Base-by-base conservation (phyloP, 2,888 invertebrate species). In the Steinernema scapterisci region DNA sequence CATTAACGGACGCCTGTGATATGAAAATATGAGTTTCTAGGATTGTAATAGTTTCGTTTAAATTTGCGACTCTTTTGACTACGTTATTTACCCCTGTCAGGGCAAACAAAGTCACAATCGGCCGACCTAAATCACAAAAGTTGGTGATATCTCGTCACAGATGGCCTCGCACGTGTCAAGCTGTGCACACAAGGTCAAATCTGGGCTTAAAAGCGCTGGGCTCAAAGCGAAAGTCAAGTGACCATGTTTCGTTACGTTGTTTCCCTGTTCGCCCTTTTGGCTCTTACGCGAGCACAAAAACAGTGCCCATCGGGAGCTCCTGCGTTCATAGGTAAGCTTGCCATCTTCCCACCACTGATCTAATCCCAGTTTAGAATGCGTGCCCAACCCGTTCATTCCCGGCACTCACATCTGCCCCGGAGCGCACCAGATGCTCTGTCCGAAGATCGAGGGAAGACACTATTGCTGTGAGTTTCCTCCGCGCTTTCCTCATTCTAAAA, bases 391-490 rank as follows among this genome's bases (percentile, higher is more conserved):
- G 7, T 63, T 63, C 31, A 31, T 63, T 5, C 63, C 63, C 16
- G 63, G 63, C 23, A 63, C 63, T 9, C 25, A 31, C 63, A 27
- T 63, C 7, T 63, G 63, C 38, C 63, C 63, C 5, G 63, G 63
- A 27, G 63, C 63, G 16, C 25, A 25, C 2, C 31, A 63, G 16
- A 63, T 63, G 63, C 3, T 5, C 31, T 63, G 63, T n/a, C 63
- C 63, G 16, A 31, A 63, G 6, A 27, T 63, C 6, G 13, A 38
- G 2, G 63, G 63, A n/a, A 63, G 31, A 63, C 31, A 38, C 63
- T 63, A 63, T 13, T 63, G 63, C 63, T 63, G 63, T 63, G 31
- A 19, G 31, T 27, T 1, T 16, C 3, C 5, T n/a, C n/a, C n/a
- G n/a, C 25, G 23, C 6, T 54, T 25, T 7, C 6, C 31, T 16